These are phyloP conservation scores for Celastrina argiolus DNA, from an alignment of 2,888 invertebrate genomes.

Conservation along the genomic window DNA sequence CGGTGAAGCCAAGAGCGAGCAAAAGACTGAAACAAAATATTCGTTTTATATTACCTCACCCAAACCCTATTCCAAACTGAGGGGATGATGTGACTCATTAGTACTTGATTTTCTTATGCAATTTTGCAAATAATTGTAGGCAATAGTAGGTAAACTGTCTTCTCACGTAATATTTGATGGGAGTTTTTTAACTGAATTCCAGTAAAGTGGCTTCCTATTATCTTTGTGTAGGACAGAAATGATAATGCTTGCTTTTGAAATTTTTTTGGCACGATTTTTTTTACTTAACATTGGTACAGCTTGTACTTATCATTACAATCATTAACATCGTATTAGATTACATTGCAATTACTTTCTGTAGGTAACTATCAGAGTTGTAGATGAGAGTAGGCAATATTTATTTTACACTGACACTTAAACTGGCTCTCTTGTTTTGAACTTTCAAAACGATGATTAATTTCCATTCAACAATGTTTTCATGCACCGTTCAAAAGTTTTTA, in stretches of 20 bases:
- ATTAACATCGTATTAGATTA: not conserved
- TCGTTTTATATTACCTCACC: not conserved
- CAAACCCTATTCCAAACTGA: not conserved
- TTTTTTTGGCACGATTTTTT: not conserved
- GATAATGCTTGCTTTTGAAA: not conserved
- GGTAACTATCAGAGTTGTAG: not conserved
- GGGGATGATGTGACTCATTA: not conserved
- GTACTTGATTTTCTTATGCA: not conserved
- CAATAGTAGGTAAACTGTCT: no score
- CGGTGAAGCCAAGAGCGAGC: no score
- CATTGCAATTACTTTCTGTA: not conserved
- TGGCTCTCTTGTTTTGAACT: no score
- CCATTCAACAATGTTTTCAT: no score
- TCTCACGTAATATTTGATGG: no score
- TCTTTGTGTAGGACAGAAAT: not conserved
- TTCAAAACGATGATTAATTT: no score
- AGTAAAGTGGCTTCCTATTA: no score
- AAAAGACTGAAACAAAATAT: not conserved
- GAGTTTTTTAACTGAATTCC: no score
- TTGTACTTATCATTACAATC: not conserved
- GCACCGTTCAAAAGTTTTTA: no score
- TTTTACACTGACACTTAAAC: not conserved
- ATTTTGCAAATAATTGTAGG: not conserved
- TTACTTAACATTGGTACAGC: not conserved
- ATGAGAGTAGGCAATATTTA: not conserved